Conservation (phyloP, 2,797 vertebrate genomes). For the Galago senegalensis region DNA sequence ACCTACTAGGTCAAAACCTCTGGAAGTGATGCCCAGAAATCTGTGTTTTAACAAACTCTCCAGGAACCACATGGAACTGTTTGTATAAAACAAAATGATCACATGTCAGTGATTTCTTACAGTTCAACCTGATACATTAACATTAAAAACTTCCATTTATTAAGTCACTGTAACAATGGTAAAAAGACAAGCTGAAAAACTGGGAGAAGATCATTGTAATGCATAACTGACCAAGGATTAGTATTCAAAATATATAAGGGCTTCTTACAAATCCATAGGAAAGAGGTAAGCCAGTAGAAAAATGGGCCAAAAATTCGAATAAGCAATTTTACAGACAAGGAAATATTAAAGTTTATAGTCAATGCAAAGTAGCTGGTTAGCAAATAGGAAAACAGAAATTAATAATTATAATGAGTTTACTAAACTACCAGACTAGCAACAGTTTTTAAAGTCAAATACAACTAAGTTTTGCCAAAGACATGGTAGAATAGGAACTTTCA, state of each 20-base stretch:
- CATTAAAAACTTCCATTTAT: not conserved
- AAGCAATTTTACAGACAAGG: constrained; percentile 25
- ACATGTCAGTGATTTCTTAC: not conserved
- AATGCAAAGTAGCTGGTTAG: constrained; percentile 49
- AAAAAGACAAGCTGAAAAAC: constrained; percentile 9
- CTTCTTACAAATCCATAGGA: constrained; percentile 27
- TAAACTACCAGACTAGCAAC: constrained; percentile 29
- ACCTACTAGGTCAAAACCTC: not conserved
- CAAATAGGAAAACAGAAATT: constrained; percentile 57
- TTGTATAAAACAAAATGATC: not conserved
- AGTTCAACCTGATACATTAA: constrained; percentile 1
- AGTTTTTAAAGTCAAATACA: not conserved
- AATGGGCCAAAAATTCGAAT: constrained; percentile 30
- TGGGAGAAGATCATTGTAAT: not conserved
- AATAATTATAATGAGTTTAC: constrained; percentile 15
- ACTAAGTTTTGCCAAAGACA: constrained; percentile 34
- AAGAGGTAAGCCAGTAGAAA: constrained; percentile 19
- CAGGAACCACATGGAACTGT: not conserved
- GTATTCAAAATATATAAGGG: not conserved
- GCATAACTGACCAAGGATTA: not conserved
- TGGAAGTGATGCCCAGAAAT: not conserved
- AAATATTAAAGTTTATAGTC: constrained; percentile 49
- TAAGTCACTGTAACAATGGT: not conserved
- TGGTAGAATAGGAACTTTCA: not conserved
- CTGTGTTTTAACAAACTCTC: not conserved